Evolutionary conservation across 2,113 vertebrate genomes (phyloP).

Genomic region (Mystacornis crossleyi): DNA sequence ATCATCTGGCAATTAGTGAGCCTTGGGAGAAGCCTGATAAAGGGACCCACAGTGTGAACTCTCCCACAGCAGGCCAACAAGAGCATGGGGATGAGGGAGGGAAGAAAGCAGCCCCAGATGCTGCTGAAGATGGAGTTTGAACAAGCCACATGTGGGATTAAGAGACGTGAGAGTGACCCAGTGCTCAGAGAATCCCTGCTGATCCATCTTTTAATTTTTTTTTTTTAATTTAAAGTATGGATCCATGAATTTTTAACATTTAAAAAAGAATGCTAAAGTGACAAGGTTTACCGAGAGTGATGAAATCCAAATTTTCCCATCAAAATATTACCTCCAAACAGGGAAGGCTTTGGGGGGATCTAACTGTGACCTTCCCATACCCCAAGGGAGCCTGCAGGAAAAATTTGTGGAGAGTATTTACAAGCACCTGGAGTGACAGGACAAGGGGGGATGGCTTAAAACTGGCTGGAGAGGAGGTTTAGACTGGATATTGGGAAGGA

Average conservation of each 20-base stretch:
- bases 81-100: fast-evolving
- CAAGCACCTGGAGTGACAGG: background rate
- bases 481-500: background rate
- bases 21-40: background rate
- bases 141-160: background rate
- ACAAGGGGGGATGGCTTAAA: background rate
- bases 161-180: background rate
- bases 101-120: background rate
- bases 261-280: fast-evolving
- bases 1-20: background rate
- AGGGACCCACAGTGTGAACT: background rate
- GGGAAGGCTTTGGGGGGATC: background rate
- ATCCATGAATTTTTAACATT: background rate
- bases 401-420: fast-evolving
- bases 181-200: background rate
- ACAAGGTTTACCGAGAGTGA: background rate
- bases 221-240: background rate
- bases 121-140: background rate
- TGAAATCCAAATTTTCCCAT: background rate
- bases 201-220: too few relatives aligned
- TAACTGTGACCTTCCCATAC: too few relatives aligned
- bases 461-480: background rate
- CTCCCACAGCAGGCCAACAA: fast-evolving
- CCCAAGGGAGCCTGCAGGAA: background rate
- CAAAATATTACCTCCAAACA: background rate